phyloP scores from a whole-genome alignment of 2,888 invertebrate species.

The Drosophila longiperda region DNA sequence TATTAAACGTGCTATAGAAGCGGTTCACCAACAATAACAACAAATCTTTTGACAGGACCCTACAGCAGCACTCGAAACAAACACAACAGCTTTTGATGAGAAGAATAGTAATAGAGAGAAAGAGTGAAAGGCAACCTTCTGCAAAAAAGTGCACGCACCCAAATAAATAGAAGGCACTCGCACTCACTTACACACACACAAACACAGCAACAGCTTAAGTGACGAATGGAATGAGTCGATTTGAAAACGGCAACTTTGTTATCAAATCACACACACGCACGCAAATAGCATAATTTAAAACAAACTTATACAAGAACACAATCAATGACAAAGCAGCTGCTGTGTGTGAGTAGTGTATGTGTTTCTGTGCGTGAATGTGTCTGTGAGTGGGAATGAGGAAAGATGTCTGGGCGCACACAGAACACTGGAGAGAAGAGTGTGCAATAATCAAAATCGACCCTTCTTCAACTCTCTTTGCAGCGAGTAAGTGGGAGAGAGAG shows the following conservation, averaged over 20 bases:
- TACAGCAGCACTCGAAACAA: slow-evolving; percentile 51
- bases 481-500: slow-evolving; percentile 17
- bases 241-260: slow-evolving; percentile 19
- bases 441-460: slow-evolving; percentile 30
- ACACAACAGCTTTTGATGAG: slow-evolving; percentile 52
- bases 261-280: slow-evolving; percentile 19
- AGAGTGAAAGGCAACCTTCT: slow-evolving; percentile 45
- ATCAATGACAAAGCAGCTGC: slow-evolving; percentile 40
- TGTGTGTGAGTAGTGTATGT: slow-evolving; percentile 12
- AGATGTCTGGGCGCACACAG: neutral
- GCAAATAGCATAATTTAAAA: slow-evolving; percentile 42
- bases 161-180: slow-evolving; percentile 14
- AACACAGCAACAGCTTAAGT: slow-evolving; percentile 20
- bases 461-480: slow-evolving; percentile 13
- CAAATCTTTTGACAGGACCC: slow-evolving; percentile 54
- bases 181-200: slow-evolving; percentile 5
- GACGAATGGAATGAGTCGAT: slow-evolving; percentile 8
- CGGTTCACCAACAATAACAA: slow-evolving; percentile 46
- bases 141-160: slow-evolving; percentile 37
- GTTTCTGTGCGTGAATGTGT: neutral
- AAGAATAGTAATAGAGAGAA: slow-evolving; percentile 2
- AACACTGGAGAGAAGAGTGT: slow-evolving; percentile 19
- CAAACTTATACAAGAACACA: slow-evolving; percentile 49
- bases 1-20: slow-evolving; percentile 46
- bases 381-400: neutral